Evolutionary conservation across 2,888 invertebrate species (phyloP).

Genomic region (Dascillus cervinus): DNA sequence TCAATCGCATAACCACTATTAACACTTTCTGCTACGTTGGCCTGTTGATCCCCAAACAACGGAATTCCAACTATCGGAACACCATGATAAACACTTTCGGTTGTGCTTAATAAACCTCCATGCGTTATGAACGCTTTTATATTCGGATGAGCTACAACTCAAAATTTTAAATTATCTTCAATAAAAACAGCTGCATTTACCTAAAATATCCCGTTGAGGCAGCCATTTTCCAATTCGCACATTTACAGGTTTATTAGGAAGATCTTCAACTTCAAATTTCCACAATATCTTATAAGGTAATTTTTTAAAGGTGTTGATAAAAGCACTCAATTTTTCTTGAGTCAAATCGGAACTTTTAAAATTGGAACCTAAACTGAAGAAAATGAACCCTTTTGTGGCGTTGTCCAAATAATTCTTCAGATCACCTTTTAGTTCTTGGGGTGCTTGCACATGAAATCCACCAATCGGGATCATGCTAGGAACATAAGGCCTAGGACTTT

Average conservation of each 20-base stretch:
- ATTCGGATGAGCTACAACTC: slow-evolving; percentile 45
- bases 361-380: slow-evolving; percentile 55
- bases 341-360: slow-evolving; percentile 49
- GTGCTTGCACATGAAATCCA: slow-evolving; percentile 42
- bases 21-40: slow-evolving; percentile 42
- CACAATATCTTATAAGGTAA: slow-evolving; percentile 57
- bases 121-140: slow-evolving; percentile 51
- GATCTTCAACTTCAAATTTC: slow-evolving; percentile 57
- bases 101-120: slow-evolving; percentile 50
- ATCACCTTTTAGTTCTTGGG: slow-evolving; percentile 34
- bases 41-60: slow-evolving; percentile 45
- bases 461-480: slow-evolving; percentile 52
- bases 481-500: slow-evolving; percentile 44
- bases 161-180: neutral
- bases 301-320: slow-evolving; percentile 50
- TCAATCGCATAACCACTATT: slow-evolving; percentile 38
- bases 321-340: slow-evolving; percentile 42
- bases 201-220: slow-evolving; percentile 30
- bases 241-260: slow-evolving; percentile 16
- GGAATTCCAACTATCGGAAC: slow-evolving; percentile 49
- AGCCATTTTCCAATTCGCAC: slow-evolving; percentile 25
- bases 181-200: slow-evolving; percentile 13
- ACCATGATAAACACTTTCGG: slow-evolving; percentile 46
- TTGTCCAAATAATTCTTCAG: slow-evolving; percentile 47
- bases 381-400: slow-evolving; percentile 48